These are phyloP conservation scores for Musca vetustissima DNA, from an alignment of 1,140 invertebrate species.

Conservation along the genomic window DNA sequence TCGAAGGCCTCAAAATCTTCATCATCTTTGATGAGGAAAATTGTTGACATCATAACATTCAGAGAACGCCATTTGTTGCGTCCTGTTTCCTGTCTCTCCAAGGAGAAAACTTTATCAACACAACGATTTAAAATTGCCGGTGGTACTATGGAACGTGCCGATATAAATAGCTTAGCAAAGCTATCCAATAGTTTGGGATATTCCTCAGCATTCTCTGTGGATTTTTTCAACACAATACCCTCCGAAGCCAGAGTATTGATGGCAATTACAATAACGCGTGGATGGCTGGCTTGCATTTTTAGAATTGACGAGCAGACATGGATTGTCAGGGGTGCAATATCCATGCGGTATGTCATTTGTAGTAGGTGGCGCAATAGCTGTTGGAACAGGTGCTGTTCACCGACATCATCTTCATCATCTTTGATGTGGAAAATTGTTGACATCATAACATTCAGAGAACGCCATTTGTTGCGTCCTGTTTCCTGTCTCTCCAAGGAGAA, in stretches of 20 bases:
- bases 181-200: slow-evolving; percentile 15
- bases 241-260: slow-evolving; percentile 40
- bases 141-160: slow-evolving; percentile 29
- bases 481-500: no score
- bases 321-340: neutral
- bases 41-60: slow-evolving; percentile 1
- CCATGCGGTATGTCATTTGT: slow-evolving; percentile 2
- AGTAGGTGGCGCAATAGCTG: neutral
- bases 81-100: neutral
- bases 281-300: slow-evolving; percentile 27
- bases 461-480: no score
- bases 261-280: slow-evolving; percentile 33
- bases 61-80: slow-evolving; percentile 12
- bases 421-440: no score
- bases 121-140: slow-evolving; percentile 39
- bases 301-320: slow-evolving; percentile 35
- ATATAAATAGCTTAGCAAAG: slow-evolving; percentile 16
- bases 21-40: slow-evolving; percentile 35
- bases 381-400: slow-evolving; percentile 12
- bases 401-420: neutral
- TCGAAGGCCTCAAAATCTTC: slow-evolving; percentile 46
- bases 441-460: no score
- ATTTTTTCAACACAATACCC: slow-evolving; percentile 16
- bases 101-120: slow-evolving; percentile 12
- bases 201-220: slow-evolving; percentile 6